Conservation (phyloP, 1,140 invertebrate species). For the Chrysopa pallens region DNA sequence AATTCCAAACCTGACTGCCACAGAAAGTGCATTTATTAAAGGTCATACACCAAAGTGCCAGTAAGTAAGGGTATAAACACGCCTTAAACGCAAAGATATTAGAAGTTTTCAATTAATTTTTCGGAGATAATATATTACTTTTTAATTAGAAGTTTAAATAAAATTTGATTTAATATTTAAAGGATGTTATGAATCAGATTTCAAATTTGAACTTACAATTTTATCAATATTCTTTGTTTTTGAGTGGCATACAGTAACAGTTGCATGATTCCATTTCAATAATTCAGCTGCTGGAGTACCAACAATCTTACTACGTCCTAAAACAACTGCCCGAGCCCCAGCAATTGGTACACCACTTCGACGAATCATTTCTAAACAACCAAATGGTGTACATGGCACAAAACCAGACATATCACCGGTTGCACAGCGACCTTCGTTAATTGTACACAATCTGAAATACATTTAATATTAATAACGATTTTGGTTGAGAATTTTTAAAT, state of each 20-base stretch:
- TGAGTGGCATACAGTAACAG: conserved; percentile 93
- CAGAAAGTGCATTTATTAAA: too few species aligned
- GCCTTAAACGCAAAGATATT: too few species aligned
- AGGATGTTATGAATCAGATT: background rate
- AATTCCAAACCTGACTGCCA: too few species aligned
- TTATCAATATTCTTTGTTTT: conserved; percentile 69
- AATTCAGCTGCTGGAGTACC: conserved; percentile 89
- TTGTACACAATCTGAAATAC: conserved; percentile 53
- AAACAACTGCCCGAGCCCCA: conserved; percentile 79
- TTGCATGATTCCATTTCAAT: conserved; percentile 91
- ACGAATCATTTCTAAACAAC: conserved; percentile 83
- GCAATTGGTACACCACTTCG: conserved; percentile 58
- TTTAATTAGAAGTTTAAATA: too few species aligned
- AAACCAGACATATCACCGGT: conserved; percentile 75
- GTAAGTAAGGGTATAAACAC: too few species aligned
- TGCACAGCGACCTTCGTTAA: conserved; percentile 77
- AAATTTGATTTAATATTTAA: too few species aligned
- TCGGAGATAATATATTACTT: too few species aligned
- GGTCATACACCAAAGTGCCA: too few species aligned
- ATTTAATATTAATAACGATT: conserved; percentile 4
- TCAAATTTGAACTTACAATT: conserved; percentile 34
- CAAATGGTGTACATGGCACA: conserved; percentile 83
- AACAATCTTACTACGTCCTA: conserved; percentile 95
- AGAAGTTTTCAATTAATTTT: too few species aligned
- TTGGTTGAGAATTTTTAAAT: background rate